These are phyloP conservation scores for Hemibagrus guttatus DNA, from an alignment of 2,797 vertebrate species.

Conservation along the genomic window DNA sequence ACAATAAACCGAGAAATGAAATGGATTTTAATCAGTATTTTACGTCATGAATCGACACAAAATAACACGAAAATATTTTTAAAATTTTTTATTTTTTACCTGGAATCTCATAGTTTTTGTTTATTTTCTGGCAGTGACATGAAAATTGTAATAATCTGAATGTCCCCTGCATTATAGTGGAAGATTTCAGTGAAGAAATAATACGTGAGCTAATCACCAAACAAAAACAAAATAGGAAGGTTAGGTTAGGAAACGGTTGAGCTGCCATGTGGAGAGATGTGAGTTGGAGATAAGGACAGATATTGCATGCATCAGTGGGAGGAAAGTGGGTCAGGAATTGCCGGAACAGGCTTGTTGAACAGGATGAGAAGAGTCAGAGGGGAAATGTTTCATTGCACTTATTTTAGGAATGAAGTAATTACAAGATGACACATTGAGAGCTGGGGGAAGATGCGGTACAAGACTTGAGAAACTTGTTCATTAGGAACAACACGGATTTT, in stretches of 20 bases:
- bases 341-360: conserved; percentile 9
- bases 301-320: background rate
- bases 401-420: background rate
- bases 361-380: conserved; percentile 11
- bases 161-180: background rate
- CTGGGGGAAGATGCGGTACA: background rate
- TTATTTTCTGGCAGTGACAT: background rate
- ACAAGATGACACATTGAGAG: background rate
- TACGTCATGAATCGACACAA: no score
- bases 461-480: background rate
- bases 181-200: background rate
- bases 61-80: no score
- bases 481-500: background rate
- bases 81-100: no score
- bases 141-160: background rate
- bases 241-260: conserved; percentile 9
- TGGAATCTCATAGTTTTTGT: no score
- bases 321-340: conserved; percentile 20
- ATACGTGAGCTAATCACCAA: background rate
- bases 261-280: conserved; percentile 11
- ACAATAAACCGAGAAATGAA: no score
- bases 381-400: conserved; percentile 15
- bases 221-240: conserved; percentile 14
- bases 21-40: no score
- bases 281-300: conserved; percentile 13